These are phyloP conservation scores for Poeciliopsis retropinna DNA, from an alignment of 2,113 vertebrate genomes.

Conservation along the genomic window DNA sequence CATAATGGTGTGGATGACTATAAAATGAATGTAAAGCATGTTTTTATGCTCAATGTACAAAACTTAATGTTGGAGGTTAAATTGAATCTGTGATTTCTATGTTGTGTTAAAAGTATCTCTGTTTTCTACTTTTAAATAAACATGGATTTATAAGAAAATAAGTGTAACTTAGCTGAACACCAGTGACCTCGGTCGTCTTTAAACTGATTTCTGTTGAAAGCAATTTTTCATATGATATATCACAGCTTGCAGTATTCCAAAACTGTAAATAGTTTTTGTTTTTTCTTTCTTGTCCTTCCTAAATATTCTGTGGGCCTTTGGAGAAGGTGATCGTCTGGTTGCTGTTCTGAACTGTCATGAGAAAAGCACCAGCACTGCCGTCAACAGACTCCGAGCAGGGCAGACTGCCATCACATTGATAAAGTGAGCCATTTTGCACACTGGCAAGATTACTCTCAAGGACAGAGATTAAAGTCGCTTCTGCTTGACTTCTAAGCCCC, in stretches of 20 bases:
- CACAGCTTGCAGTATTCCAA: conserved; percentile 10
- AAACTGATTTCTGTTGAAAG: conserved; percentile 29
- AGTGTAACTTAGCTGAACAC: not conserved
- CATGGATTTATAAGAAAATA: not conserved
- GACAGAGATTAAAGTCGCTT: conserved; percentile 78
- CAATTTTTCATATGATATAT: conserved; percentile 25
- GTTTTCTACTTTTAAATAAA: not conserved
- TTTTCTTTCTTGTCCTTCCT: conserved; percentile 42
- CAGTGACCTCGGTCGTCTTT: conserved; percentile 11
- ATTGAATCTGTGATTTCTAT: not conserved
- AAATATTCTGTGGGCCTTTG: conserved; percentile 28
- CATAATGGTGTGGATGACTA: no score
- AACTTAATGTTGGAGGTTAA: not conserved
- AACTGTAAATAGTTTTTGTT: conserved; percentile 41
- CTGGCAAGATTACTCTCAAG: conserved; percentile 81
- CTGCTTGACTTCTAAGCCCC: conserved; percentile 59
- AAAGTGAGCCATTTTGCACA: conserved; percentile 79
- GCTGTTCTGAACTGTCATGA: conserved; percentile 60
- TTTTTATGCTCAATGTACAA: no score
- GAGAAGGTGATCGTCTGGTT: conserved; percentile 64
- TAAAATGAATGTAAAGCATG: no score
- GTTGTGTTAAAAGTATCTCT: not conserved
- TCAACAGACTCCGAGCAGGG: conserved; percentile 71
- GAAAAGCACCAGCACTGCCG: conserved; percentile 63
- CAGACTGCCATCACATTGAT: conserved; percentile 77